Base-by-base conservation (phyloP, 2,797 vertebrate genomes). In the Sparus aurata region DNA sequence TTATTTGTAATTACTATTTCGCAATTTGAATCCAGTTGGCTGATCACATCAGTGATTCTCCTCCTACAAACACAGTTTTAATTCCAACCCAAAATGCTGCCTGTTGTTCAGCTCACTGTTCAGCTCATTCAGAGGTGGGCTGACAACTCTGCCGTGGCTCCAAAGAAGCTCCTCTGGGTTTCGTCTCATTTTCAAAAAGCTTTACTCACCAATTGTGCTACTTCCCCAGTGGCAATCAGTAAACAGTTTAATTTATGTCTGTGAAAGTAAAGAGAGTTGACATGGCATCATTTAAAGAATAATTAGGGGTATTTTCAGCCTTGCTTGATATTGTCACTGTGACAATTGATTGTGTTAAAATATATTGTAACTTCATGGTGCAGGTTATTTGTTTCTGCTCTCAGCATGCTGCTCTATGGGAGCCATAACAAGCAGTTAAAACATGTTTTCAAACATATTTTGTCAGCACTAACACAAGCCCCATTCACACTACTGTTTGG, bases 1-100 rank as follows among this genome's bases (percentile, higher is more conserved):
- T 88, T 84, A 88, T 85, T 88, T 82, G 66, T 83, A 86, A 88
- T 90, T 83, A 85, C 80, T 55, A 85, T 82, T 88, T 90, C 70
- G 73, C 86, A 54, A 88, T 90, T 88, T 90, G 73, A 87, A 88
- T 83, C 73, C 67, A 77, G 84, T 69, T 13, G 59, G 64, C 80
- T 79, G 82, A 88, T 85, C 79, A 72, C 77, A 86, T 85, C 84
- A 77, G 59, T 41, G 79, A 85, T 79, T 79, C 84, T 81, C 63
- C 62, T 66, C 41, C 77, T 87, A n/a, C 80, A 77, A 50, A 75
- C 78, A 57, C 49, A 34, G 80, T 80, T 87, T 85, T 85, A 86
- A 89, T 87, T 89, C 80, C 81, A 81, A 65, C n/a, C 81, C 69
- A 59, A 73, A 73, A 82, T 54, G 81, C 74, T 20, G 75, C 60